Evolutionary conservation across 2,888 invertebrate genomes (phyloP), one percentile per base, ranked within the genome.

Genomic region (Stomorhina lunata): DNA sequence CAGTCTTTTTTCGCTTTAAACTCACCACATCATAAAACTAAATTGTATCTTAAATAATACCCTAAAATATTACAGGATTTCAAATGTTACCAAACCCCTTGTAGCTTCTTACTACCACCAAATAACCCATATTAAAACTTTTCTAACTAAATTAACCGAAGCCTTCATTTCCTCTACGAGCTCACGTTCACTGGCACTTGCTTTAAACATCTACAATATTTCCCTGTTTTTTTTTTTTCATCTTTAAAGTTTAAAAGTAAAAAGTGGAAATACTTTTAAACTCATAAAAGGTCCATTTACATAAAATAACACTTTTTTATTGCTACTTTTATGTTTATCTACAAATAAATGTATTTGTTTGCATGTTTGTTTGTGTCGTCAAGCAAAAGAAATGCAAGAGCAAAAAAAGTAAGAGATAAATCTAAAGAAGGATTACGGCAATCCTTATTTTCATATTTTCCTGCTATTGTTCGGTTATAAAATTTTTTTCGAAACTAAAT

Each of bases 211-310:
- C n/a, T n/a, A n/a, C n/a, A n/a, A n/a, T n/a, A n/a, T n/a, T n/a
- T n/a, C n/a, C n/a, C n/a, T n/a, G n/a, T 48, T 20, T 20, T n/a
- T 32, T n/a, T 63, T 22, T 2, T 34, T 61, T 45, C 6, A 32
- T n/a, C 17, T 29, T 29, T 43, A 7, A 15, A 45, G 25, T 57
- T 53, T 40, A 22, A 32, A 53, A 53, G 12, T 22, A 29, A 59
- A 76, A 59, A 25, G 7, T 27, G 37, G 20, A 29, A 53, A 22
- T 55, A 32, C 37, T 72, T 65, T 79, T 53, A 40, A 79, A 79
- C 79, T 76, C 75, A 71, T 76, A 82, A 79, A 82, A 82, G 75
- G 71, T 82, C 71, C 71, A 82, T 82, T 79, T 82, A 66, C 79
- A 82, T 79, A 82, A 82, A 82, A 82, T 66, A 79, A 71, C 78